Conservation (phyloP, 2,797 vertebrate species). For the Eulemur albifrons region DNA sequence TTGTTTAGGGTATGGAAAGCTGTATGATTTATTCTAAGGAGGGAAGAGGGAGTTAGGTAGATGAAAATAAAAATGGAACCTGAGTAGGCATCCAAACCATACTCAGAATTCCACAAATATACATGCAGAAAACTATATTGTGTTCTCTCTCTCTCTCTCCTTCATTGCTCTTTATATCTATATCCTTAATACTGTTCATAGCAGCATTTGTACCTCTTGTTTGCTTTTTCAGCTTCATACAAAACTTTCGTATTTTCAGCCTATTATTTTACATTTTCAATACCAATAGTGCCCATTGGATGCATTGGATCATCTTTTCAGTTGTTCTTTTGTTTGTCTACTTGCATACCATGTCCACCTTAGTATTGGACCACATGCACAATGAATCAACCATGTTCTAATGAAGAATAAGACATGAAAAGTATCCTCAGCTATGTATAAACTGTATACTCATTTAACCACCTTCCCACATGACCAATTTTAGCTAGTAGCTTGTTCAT, state of each 20-base stretch:
- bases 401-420: constrained; percentile 66
- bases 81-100: constrained; percentile 10
- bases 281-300: neutral
- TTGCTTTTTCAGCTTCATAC: neutral
- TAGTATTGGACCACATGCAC: constrained; percentile 40
- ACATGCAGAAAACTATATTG: neutral
- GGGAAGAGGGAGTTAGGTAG: constrained; percentile 15
- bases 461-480: constrained; percentile 65
- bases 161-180: neutral
- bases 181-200: constrained; percentile 11
- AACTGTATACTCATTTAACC: constrained; percentile 58
- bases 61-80: neutral
- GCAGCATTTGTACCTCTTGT: constrained; percentile 29
- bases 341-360: constrained; percentile 22
- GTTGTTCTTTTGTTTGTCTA: constrained; percentile 61
- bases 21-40: constrained; percentile 31
- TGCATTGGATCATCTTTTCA: neutral
- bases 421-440: constrained; percentile 35
- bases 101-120: neutral
- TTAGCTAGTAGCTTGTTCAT: constrained; percentile 70
- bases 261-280: neutral
- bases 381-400: constrained; percentile 60
- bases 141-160: neutral
- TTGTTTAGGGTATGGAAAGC: constrained; percentile 33
- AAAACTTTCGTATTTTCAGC: neutral